Conservation (phyloP, 2,797 vertebrate species). For the Notolepis coatsorum region DNA sequence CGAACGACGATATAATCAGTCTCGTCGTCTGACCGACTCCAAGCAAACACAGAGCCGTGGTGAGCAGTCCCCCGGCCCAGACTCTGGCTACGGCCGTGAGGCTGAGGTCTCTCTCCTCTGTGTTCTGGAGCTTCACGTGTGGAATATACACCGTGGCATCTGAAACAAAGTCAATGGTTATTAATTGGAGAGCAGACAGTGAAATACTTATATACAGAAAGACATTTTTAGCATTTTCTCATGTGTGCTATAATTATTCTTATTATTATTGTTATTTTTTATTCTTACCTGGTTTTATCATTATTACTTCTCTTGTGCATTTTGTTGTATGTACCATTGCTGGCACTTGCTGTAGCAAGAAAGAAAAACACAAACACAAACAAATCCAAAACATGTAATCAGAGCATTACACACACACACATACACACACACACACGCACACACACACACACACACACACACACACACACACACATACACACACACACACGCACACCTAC, state of each 20-base stretch:
- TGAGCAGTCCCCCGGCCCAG: constrained; percentile 31
- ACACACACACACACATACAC: not conserved
- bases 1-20: constrained; percentile 27
- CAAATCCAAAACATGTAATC: not conserved
- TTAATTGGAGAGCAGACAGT: too few relatives aligned
- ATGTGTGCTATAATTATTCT: not conserved
- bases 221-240: too few relatives aligned
- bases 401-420: not conserved
- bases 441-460: not conserved
- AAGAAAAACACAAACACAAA: not conserved
- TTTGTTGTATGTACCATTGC: not conserved
- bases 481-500: not conserved
- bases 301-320: constrained; percentile 4
- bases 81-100: constrained; percentile 8
- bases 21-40: constrained; percentile 39
- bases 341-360: constrained; percentile 36
- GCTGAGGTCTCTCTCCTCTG: not conserved
- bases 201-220: too few relatives aligned
- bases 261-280: not conserved
- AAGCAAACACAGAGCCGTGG: constrained; percentile 46
- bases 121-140: not conserved
- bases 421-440: not conserved
- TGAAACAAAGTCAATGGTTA: not conserved
- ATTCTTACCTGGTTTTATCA: constrained; percentile 44
- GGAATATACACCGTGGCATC: not conserved